Evolutionary conservation across 2,113 vertebrate genomes (phyloP).

Genomic region (Mus musculus): DNA sequence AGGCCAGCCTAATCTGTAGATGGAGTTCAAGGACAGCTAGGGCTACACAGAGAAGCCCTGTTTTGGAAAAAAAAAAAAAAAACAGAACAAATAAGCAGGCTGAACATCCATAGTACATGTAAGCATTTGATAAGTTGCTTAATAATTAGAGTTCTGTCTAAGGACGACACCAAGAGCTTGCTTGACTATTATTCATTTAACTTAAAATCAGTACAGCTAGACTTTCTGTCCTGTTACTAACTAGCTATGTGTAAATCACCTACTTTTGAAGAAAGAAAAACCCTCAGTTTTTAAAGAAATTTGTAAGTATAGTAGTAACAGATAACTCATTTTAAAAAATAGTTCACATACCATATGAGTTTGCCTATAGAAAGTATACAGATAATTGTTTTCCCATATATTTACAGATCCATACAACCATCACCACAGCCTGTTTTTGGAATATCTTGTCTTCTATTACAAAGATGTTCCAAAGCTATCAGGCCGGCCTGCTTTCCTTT

Average conservation of each 20-base stretch:
- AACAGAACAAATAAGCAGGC: not conserved
- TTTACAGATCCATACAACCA: not conserved
- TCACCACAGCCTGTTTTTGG: not conserved
- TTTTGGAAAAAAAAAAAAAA: not conserved
- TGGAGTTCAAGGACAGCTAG: not conserved
- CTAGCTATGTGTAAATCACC: not conserved
- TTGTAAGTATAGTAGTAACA: constrained; percentile 19
- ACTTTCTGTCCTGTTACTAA: constrained; percentile 16
- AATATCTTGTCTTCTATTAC: not conserved
- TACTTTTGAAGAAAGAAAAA: not conserved
- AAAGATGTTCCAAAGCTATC: not conserved
- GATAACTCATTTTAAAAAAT: not conserved
- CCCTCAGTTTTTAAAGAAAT: constrained; percentile 13
- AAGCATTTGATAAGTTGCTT: not conserved
- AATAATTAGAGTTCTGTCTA: not conserved
- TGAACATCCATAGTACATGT: not conserved
- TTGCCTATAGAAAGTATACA: not conserved
- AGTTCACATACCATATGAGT: not conserved
- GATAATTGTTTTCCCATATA: not conserved
- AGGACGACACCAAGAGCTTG: not conserved
- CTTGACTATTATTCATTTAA: not conserved
- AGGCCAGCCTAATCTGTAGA: not conserved
- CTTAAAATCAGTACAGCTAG: constrained; percentile 11
- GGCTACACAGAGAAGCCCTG: not conserved
- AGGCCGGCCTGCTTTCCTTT: not conserved